Conservation (phyloP, 2,888 invertebrate genomes). For the Torymus aiolomorphi region DNA sequence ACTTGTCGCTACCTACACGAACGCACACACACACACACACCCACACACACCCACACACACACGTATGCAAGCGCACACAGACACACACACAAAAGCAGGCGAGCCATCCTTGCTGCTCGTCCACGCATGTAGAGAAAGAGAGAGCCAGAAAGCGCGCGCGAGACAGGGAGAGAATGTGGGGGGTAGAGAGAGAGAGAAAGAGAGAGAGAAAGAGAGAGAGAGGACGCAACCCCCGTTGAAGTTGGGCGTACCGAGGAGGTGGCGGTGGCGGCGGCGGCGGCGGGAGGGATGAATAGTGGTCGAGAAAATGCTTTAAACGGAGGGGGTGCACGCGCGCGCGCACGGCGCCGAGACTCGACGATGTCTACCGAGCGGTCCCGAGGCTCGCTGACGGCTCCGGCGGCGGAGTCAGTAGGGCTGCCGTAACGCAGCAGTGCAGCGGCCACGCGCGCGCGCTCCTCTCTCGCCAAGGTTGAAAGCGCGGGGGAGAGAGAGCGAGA, state of each 20-base stretch:
- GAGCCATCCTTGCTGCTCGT: neutral
- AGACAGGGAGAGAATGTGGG: too few relatives aligned
- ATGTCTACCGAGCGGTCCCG: conserved; percentile 21
- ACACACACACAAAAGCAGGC: too few relatives aligned
- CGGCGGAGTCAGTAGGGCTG: conserved; percentile 55
- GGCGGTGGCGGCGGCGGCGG: conserved; percentile 58
- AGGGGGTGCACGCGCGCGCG: conserved; percentile 25
- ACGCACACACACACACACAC: neutral
- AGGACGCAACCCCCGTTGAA: neutral
- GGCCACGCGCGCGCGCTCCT: conserved; percentile 30
- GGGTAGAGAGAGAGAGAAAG: too few relatives aligned
- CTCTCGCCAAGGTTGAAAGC: neutral
- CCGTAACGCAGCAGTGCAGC: conserved; percentile 56
- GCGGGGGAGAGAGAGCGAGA: too few relatives aligned
- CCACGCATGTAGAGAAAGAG: neutral
- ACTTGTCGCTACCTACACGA: conserved; percentile 20
- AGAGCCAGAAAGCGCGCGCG: neutral
- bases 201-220: neutral
- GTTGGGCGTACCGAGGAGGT: conserved; percentile 45
- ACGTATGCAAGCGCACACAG: too few relatives aligned
- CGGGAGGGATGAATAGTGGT: conserved; percentile 68
- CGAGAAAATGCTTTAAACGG: conserved; percentile 68
- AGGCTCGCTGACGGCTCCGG: conserved; percentile 21
- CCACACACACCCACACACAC: too few relatives aligned
- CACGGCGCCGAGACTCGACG: conserved; percentile 14